These are phyloP conservation scores for Scomber colias DNA, from an alignment of 2,113 vertebrate genomes.

Conservation along the genomic window DNA sequence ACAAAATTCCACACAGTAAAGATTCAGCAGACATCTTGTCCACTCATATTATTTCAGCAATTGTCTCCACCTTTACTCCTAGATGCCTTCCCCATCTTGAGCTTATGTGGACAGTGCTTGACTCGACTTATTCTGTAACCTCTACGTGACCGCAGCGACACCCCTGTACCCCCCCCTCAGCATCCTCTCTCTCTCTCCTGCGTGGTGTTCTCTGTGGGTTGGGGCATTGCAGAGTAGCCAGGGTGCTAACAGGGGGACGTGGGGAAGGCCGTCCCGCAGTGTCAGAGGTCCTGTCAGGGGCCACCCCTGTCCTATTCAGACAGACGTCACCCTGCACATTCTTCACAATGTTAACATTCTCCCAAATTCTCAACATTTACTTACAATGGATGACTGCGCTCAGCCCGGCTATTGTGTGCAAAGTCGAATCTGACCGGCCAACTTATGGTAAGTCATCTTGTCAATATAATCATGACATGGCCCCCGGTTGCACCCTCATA, in stretches of 20 bases:
- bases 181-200: constrained; percentile 38
- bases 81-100: not conserved
- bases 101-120: not conserved
- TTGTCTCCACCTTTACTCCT: not conserved
- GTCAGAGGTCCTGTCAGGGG: constrained; percentile 80
- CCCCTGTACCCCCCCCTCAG: constrained; percentile 33
- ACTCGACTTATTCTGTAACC: constrained; percentile 71
- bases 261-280: constrained; percentile 59
- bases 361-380: constrained; percentile 78
- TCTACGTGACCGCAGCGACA: constrained; percentile 76
- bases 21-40: not conserved
- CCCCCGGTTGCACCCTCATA: constrained; percentile 76
- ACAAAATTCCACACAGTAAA: not conserved
- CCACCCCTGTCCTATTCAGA: constrained; percentile 72
- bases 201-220: constrained; percentile 48
- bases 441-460: constrained; percentile 78
- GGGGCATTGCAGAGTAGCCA: constrained; percentile 64
- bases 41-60: not conserved
- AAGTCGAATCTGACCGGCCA: constrained; percentile 64
- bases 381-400: constrained; percentile 72
- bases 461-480: constrained; percentile 76
- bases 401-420: constrained; percentile 58
- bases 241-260: constrained; percentile 58
- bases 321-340: constrained; percentile 82
- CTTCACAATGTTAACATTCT: constrained; percentile 85